Conservation (phyloP, 1,140 invertebrate genomes). For the Asobara japonica region DNA sequence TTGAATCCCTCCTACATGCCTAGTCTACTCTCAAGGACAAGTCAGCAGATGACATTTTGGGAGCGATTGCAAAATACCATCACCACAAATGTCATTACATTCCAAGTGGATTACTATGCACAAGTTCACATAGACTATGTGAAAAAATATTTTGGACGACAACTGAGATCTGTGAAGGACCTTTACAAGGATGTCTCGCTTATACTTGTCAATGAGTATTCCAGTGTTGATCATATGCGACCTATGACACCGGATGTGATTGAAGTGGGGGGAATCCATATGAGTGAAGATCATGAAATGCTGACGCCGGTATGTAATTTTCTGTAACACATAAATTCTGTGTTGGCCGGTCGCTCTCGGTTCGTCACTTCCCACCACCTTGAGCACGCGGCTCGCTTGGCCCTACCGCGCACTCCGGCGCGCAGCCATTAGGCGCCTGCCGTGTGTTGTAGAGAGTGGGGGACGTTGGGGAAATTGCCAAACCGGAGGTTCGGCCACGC, state of each 20-base stretch:
- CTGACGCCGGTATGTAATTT: conserved; percentile 46
- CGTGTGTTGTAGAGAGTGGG: no score
- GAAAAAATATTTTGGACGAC: conserved; percentile 61
- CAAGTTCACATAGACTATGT: conserved; percentile 54
- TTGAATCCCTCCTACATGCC: conserved; percentile 71
- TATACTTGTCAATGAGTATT: conserved; percentile 70
- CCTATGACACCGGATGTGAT: conserved; percentile 65
- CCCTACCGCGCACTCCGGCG: no score
- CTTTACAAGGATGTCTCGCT: conserved; percentile 50
- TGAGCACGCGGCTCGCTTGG: no score
- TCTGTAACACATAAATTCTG: no score
- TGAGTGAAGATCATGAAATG: conserved; percentile 46
- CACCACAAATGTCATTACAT: conserved; percentile 38
- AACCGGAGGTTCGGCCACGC: no score
- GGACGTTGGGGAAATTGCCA: no score
- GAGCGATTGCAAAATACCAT: conserved; percentile 69
- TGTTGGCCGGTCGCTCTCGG: no score
- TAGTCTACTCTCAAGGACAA: conserved; percentile 68
- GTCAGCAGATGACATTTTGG: conserved; percentile 69
- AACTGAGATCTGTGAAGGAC: conserved; percentile 57
- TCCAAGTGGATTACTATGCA: conserved; percentile 31
- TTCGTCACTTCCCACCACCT: no score
- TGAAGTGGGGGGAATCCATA: conserved; percentile 71
- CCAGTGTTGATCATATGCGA: conserved; percentile 62
- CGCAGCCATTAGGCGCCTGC: no score